Percentiles rank a stretch among this genome's conserved stretches.
These are phyloP conservation scores for Teleopsis dalmanni DNA, from an alignment of 1,140 invertebrate species.

Conservation along the genomic window DNA sequence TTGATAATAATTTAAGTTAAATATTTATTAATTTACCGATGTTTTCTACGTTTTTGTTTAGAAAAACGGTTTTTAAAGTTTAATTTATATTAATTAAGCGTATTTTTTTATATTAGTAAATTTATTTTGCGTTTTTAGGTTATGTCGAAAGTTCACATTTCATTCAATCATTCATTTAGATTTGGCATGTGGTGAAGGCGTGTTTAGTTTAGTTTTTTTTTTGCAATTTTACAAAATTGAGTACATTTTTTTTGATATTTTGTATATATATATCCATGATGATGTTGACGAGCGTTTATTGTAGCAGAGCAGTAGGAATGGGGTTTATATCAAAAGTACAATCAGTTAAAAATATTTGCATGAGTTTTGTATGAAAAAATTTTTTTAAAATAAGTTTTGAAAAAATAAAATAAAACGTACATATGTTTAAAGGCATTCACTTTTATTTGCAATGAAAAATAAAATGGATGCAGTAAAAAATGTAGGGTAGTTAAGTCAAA, in stretches of 20 bases:
- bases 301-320: constrained; percentile 7
- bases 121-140: constrained; percentile 4
- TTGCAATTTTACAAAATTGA: not conserved
- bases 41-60: constrained; percentile 19
- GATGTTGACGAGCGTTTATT: constrained; percentile 20
- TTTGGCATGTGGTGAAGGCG: constrained; percentile 5
- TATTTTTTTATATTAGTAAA: constrained; percentile 1
- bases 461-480: not conserved
- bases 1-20: not conserved
- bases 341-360: constrained; percentile 31
- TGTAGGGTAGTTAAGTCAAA: no score
- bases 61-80: constrained; percentile 10
- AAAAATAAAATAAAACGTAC: constrained; percentile 11
- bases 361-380: constrained; percentile 23
- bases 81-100: constrained; percentile 8
- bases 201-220: not conserved
- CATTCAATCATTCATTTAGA: constrained; percentile 8
- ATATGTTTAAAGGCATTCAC: no score
- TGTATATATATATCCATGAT: constrained; percentile 16
- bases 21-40: constrained; percentile 16
- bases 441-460: constrained; percentile 1
- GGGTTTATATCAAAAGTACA: constrained; percentile 23
- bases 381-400: constrained; percentile 13
- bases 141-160: constrained; percentile 8
- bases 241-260: constrained; percentile 5